A percentile compares a stretch with the other conserved stretches of the same genome.
Evolutionary conservation across 2,888 invertebrate species (phyloP).

Genomic region (Cephus runcator): DNA sequence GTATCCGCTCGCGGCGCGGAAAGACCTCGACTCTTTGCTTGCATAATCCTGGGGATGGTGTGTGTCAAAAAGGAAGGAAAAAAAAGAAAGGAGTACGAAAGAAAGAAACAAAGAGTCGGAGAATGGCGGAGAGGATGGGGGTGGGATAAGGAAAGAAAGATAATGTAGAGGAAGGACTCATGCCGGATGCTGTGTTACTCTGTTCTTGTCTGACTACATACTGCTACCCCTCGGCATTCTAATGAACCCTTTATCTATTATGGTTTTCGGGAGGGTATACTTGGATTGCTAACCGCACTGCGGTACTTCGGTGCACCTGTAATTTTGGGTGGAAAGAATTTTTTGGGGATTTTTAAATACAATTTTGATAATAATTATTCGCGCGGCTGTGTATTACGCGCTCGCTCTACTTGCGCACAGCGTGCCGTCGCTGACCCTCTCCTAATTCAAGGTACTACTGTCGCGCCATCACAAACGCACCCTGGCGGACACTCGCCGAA

Average conservation of each 20-base stretch:
- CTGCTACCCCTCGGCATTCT: background rate
- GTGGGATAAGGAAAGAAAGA: slow-evolving; percentile 18
- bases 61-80: background rate
- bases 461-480: background rate
- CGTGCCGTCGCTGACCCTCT: background rate
- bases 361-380: background rate
- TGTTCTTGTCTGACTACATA: background rate
- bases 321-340: background rate
- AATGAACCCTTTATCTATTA: background rate
- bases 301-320: background rate
- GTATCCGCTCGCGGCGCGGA: slow-evolving; percentile 38
- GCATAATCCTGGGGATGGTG: slow-evolving; percentile 7
- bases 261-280: background rate
- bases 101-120: slow-evolving; percentile 10
- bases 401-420: background rate
- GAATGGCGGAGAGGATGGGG: slow-evolving; percentile 32
- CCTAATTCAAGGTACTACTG: background rate
- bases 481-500: background rate
- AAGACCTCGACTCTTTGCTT: slow-evolving; percentile 42
- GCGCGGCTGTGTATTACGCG: background rate
- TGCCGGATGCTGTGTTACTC: background rate
- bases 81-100: background rate
- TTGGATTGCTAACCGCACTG: background rate
- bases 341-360: background rate
- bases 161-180: background rate